phyloP scores from a whole-genome alignment of 2,113 vertebrate species.

The Triplophysa tibetana region DNA sequence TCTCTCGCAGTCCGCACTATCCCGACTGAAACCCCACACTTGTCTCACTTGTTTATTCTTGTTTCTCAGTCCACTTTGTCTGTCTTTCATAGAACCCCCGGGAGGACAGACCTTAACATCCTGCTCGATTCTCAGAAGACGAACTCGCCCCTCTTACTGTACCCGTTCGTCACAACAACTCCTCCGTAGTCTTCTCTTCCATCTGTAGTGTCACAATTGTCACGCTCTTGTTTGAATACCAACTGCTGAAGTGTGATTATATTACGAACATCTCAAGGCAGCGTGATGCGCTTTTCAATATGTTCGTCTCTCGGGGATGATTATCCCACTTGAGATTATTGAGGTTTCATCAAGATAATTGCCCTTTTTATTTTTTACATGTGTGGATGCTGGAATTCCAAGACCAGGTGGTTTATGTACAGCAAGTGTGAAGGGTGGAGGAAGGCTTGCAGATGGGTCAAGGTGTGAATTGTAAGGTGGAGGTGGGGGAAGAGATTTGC shows the following conservation, averaged over 20 bases:
- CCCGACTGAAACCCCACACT: background rate
- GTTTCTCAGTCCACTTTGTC: constrained; percentile 33
- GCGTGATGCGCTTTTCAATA: background rate
- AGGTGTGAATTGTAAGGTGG: too few relatives aligned
- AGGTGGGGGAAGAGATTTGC: too few relatives aligned
- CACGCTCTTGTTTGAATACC: background rate
- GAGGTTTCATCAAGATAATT: constrained; percentile 26
- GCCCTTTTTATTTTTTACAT: background rate
- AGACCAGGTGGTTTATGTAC: background rate
- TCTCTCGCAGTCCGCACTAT: background rate
- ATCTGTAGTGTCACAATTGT: background rate
- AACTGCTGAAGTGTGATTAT: constrained; percentile 26
- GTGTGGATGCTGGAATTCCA: background rate
- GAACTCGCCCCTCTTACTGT: background rate
- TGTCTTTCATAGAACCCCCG: constrained; percentile 6
- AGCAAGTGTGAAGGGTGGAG: too few relatives aligned
- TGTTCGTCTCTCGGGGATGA: background rate
- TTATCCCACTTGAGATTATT: constrained; percentile 5
- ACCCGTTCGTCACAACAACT: constrained; percentile 20
- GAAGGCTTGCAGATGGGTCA: too few relatives aligned
- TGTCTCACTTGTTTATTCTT: constrained; percentile 24
- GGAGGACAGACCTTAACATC: constrained; percentile 23
- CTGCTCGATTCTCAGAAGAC: constrained; percentile 14
- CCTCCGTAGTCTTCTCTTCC: background rate
- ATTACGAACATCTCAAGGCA: background rate